Evolutionary conservation across 2,888 invertebrate genomes (phyloP), one percentile per base, ranked within the genome.

Genomic region (Rhodophaea formosa): DNA sequence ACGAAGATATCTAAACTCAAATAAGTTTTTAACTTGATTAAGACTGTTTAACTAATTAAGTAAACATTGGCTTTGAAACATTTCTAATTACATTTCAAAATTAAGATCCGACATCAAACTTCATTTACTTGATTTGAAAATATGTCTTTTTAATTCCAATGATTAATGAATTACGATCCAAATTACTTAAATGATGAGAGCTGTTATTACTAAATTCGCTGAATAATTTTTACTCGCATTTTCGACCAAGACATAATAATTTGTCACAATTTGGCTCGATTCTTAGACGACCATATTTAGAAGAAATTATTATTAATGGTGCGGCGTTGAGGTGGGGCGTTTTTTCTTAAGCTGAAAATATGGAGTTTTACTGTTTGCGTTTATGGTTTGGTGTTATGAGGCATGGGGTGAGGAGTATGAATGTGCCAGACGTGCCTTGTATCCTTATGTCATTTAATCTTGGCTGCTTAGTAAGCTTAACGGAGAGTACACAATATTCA

Each of bases 271-370:
- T 81, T 81, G 66, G 62, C 67, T 66, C 63, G 65, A 72, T 78
- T 78, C 77, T 76, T 74, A 39, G 74, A 67, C 68, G 63, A 59
- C 63, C 67, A 66, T 75, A 68, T 80, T 79, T 70, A 72, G 69
- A 62, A 74, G 67, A 77, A 79, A 84, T 83, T 76, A 71, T 77
- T 74, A 84, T 75, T 75, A 83, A 84, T 83, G 76, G 70, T 64
- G 64, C 56, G 57, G 66, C 62, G 54, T 51, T 61, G 62, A 65
- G 49, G 49, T 42, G 59, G 61, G 66, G 63, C 63, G 72, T 71
- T 71, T 67, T 72, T 73, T 75, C 67, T 61, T 66, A 61, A 55
- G 56, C 42, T 46, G n/a, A 74, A 67, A 69, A 71, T 70, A 70
- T 67, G 61, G 59, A 65, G 64, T 66, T 69, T 70, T 69, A 69